These are phyloP conservation scores for Papilio demoleus DNA, from an alignment of 2,888 invertebrate species.

Conservation along the genomic window DNA sequence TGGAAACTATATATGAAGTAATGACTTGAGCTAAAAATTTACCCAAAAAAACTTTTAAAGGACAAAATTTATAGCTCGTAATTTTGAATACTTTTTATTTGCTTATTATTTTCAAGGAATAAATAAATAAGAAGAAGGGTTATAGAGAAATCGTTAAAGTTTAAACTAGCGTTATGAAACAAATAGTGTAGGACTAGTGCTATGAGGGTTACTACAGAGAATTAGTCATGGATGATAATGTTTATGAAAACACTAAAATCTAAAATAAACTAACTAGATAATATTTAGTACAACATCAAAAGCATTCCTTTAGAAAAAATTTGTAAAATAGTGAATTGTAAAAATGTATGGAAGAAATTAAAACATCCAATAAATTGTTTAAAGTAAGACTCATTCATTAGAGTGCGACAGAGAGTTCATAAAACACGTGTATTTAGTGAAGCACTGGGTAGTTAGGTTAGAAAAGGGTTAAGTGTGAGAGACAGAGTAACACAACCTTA, in stretches of 20 bases:
- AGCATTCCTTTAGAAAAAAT: conserved; percentile 40
- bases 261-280: conserved; percentile 10
- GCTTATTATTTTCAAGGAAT: too few relatives aligned
- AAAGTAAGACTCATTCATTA: background rate
- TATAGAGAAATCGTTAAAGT: too few relatives aligned
- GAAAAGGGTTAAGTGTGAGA: background rate
- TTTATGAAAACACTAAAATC: conserved; percentile 14
- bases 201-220: conserved; percentile 18
- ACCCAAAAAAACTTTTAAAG: too few relatives aligned
- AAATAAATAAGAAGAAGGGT: too few relatives aligned
- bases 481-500: conserved; percentile 32
- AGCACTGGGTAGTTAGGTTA: background rate
- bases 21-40: too few relatives aligned
- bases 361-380: background rate
- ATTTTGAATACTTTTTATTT: too few relatives aligned
- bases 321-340: background rate
- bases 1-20: too few relatives aligned
- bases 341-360: background rate
- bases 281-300: conserved; percentile 44
- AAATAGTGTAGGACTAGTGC: conserved; percentile 7
- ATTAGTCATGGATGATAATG: background rate
- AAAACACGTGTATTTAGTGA: background rate
- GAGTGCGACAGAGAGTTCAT: conserved; percentile 12
- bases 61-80: too few relatives aligned
- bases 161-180: conserved; percentile 12